Percentiles rank a stretch among this genome's conserved stretches.
These are phyloP conservation scores for Oligia latruncula DNA, from an alignment of 2,888 invertebrate genomes.

Conservation along the genomic window DNA sequence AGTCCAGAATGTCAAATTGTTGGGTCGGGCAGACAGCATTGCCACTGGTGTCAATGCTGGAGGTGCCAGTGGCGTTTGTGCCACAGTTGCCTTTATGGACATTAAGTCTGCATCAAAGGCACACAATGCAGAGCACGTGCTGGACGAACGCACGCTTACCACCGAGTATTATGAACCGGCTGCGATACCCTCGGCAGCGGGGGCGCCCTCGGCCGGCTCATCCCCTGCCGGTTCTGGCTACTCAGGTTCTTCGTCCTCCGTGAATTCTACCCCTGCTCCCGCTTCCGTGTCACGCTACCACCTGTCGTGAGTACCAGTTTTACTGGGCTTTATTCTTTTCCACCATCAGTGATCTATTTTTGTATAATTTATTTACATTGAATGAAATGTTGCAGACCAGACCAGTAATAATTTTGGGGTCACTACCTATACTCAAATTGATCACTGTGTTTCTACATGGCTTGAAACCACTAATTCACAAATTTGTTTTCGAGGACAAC, in stretches of 20 bases:
- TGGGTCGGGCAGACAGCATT: constrained; percentile 91
- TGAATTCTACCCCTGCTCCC: constrained; percentile 87
- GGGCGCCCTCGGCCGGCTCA: constrained; percentile 89
- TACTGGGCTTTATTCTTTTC: constrained; percentile 63
- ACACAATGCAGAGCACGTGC: constrained; percentile 96
- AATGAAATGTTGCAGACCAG: not conserved
- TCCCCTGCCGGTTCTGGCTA: constrained; percentile 91
- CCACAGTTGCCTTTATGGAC: constrained; percentile 98
- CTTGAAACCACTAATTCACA: constrained; percentile 53
- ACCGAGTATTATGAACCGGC: constrained; percentile 98
- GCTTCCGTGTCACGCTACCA: constrained; percentile 85
- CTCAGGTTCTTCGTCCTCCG: constrained; percentile 91
- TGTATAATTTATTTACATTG: constrained; percentile 7
- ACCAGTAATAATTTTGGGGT: not conserved
- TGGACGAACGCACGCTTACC: constrained; percentile 96
- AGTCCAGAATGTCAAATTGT: constrained; percentile 98
- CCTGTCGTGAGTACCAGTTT: constrained; percentile 84
- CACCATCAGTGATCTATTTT: constrained; percentile 54
- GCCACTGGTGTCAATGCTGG: constrained; percentile 87
- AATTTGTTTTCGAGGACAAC: not conserved
- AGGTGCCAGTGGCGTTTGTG: constrained; percentile 93
- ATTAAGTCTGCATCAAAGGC: constrained; percentile 98
- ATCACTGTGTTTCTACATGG: constrained; percentile 47
- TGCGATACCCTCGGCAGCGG: constrained; percentile 92
- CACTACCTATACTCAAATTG: constrained; percentile 47